Evolutionary conservation across 1,140 invertebrate species (phyloP).

Genomic region (Mercenaria mercenaria): DNA sequence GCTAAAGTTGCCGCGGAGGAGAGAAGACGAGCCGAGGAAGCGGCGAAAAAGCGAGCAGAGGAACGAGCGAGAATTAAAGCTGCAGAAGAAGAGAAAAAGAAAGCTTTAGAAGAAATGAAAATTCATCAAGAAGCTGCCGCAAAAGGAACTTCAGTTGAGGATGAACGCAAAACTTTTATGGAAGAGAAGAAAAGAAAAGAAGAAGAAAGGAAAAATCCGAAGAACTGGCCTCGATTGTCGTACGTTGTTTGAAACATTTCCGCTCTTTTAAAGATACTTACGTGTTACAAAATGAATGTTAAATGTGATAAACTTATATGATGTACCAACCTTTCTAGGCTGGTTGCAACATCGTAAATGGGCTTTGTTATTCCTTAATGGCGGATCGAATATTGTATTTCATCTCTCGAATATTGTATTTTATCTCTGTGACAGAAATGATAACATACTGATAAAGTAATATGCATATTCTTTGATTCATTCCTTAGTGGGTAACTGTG

Average conservation of each 20-base stretch:
- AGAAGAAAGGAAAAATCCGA: constrained; percentile 69
- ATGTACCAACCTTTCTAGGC: too few species aligned
- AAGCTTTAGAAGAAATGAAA: constrained; percentile 65
- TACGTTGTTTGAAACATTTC: constrained; percentile 64
- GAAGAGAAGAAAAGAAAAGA: constrained; percentile 63
- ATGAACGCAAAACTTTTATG: constrained; percentile 56
- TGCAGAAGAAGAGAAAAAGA: constrained; percentile 68
- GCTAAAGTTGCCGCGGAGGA: constrained; percentile 64
- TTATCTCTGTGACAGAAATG: too few species aligned
- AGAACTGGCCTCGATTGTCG: constrained; percentile 77
- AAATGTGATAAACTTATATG: too few species aligned
- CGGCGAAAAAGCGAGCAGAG: constrained; percentile 45
- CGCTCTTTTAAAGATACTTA: neutral
- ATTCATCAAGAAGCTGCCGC: constrained; percentile 53
- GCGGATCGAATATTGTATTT: too few species aligned
- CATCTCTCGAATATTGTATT: too few species aligned
- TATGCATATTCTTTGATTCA: too few species aligned
- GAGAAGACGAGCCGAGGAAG: constrained; percentile 53
- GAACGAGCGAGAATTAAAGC: constrained; percentile 69
- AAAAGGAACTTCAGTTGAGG: constrained; percentile 67
- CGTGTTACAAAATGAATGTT: too few species aligned
- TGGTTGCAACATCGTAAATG: too few species aligned
- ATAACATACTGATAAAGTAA: too few species aligned
- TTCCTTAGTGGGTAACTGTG: too few species aligned
- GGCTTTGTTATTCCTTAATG: too few species aligned